These are phyloP conservation scores for Formica selysi DNA, from an alignment of 1,140 invertebrate genomes.

Conservation along the genomic window DNA sequence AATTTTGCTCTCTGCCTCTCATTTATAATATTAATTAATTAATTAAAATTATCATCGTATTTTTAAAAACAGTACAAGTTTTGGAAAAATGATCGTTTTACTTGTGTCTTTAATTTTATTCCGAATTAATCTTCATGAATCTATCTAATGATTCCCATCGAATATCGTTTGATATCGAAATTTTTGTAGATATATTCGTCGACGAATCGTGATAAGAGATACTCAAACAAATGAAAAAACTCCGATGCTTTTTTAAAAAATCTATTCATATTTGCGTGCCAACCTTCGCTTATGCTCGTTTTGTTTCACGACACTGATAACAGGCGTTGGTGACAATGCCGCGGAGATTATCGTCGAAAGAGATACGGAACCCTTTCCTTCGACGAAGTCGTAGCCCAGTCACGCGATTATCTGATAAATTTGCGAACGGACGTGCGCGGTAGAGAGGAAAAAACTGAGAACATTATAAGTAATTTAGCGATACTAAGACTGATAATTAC, in stretches of 20 bases:
- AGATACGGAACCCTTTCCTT: slow-evolving; percentile 45
- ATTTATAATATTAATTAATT: not conserved
- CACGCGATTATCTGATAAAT: slow-evolving; percentile 53
- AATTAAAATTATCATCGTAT: not conserved
- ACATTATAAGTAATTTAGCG: not conserved
- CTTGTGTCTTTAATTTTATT: not conserved
- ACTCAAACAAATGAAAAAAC: not conserved
- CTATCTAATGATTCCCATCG: not conserved
- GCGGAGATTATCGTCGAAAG: slow-evolving; percentile 58
- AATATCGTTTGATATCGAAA: not conserved
- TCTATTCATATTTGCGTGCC: not conserved
- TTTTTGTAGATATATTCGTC: not conserved
- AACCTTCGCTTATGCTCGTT: not conserved
- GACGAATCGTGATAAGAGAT: not conserved
- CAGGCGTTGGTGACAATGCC: slow-evolving; percentile 58
- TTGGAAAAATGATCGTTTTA: not conserved
- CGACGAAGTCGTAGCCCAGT: slow-evolving; percentile 49
- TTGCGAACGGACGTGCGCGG: not conserved
- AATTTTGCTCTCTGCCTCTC: not conserved
- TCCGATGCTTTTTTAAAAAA: not conserved
- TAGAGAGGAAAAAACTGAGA: not conserved
- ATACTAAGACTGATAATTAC: no score
- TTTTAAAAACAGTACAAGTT: not conserved
- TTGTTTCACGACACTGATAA: slow-evolving; percentile 57
- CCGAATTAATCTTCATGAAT: not conserved